These are phyloP conservation scores for Chrysotoxum bicinctum DNA, from an alignment of 2,888 invertebrate species.

Conservation along the genomic window DNA sequence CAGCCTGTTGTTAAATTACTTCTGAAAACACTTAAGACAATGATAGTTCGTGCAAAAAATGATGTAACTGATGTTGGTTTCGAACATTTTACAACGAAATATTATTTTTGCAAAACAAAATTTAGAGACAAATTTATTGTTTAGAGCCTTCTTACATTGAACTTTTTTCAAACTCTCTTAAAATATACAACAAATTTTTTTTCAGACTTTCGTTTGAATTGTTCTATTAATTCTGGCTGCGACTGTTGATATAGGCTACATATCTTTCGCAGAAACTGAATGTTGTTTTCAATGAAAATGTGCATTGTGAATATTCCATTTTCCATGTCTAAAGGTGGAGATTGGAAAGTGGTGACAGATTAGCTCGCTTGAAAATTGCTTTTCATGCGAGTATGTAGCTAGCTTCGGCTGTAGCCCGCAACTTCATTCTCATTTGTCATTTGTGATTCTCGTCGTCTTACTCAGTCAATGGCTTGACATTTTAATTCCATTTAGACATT, in stretches of 20 bases:
- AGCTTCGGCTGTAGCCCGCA: background rate
- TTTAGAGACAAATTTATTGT: too few relatives aligned
- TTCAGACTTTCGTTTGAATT: too few relatives aligned
- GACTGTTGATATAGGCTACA: background rate
- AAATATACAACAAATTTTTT: too few relatives aligned
- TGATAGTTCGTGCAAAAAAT: too few relatives aligned
- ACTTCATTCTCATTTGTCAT: background rate
- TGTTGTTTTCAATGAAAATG: background rate
- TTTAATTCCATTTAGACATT: conserved; percentile 17
- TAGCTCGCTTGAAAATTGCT: background rate
- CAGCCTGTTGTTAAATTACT: too few relatives aligned
- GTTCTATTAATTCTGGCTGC: background rate
- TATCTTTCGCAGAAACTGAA: background rate
- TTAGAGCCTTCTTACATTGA: too few relatives aligned
- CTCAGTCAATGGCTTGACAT: conserved; percentile 7
- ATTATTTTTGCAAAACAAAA: too few relatives aligned
- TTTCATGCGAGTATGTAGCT: background rate
- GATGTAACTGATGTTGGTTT: too few relatives aligned
- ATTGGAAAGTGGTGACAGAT: conserved; percentile 8
- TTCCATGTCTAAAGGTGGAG: conserved; percentile 9
- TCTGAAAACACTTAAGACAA: too few relatives aligned
- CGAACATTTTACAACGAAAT: too few relatives aligned
- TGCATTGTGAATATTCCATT: background rate
- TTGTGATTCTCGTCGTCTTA: background rate
- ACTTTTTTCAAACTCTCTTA: too few relatives aligned